Evolutionary conservation across 37 sponge, comb jelly and placozoan genomes (phyloP), one percentile per base, ranked within the genome.

Genomic region (Bolinopsis microptera): DNA sequence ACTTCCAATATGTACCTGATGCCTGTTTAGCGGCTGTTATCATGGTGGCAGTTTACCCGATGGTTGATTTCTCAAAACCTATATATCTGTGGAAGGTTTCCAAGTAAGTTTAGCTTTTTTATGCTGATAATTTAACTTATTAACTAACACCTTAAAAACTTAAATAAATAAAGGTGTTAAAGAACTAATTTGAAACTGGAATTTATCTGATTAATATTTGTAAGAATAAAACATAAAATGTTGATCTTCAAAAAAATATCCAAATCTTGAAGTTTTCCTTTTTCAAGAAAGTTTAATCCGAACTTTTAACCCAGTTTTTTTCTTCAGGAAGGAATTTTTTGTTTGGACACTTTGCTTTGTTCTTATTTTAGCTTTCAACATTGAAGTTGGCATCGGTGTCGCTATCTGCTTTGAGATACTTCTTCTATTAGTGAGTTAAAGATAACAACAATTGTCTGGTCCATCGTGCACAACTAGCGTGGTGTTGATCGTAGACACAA

Each of bases 31-130:
- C 90, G 9, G 90, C 90, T 22, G 67, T 86, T 39, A 86, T 86
- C 67, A 86, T 86, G 38, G 90, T 86, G 27, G 90, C 90, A 1
- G 90, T 86, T 21, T 86, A 86, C 39, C 90, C 90, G 61, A 86
- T 86, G 90, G 68, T 86, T n/a, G 90, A 86, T 48, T 39, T 86
- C 16, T 25, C 23, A 28, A 86, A 86, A 39, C 90, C 90, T 16
- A 9, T 39, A 0, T 86, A 86, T 39, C 61, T 86, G 48, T 86
- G 90, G 90, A 86, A 39, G n/a, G 90, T 86, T 28, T 23, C 61
- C 48, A 86, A 86, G 90, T 86, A 35, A 31, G 83, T 72, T 67
- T 67, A 22, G 18, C 68, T n/a, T n/a, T n/a, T n/a, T n/a, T n/a
- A n/a, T n/a, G n/a, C n/a, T n/a, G n/a, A n/a, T n/a, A n/a, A n/a